Conservation (phyloP, 2,888 invertebrate species). For the Drosophila nigritarsus region DNA sequence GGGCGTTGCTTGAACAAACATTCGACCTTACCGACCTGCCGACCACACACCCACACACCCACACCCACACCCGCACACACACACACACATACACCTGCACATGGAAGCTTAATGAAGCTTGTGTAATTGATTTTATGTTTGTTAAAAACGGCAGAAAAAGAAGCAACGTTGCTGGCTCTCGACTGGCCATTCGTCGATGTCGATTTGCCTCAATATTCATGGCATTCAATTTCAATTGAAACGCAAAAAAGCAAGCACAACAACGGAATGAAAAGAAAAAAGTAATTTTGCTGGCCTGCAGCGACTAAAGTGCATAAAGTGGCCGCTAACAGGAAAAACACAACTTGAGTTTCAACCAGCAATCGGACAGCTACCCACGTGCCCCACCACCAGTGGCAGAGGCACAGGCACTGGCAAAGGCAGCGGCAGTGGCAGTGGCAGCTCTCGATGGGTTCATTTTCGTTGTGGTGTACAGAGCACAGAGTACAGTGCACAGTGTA, state of each 20-base stretch:
- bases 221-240: constrained; percentile 74
- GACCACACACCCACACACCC: constrained; percentile 41
- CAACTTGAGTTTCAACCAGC: constrained; percentile 44
- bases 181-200: constrained; percentile 32
- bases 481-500: background rate
- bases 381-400: constrained; percentile 21
- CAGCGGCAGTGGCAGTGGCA: constrained; percentile 10
- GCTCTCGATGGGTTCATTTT: constrained; percentile 68
- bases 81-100: constrained; percentile 16
- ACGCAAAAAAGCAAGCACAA: constrained; percentile 50
- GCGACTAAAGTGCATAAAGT: constrained; percentile 73
- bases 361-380: constrained; percentile 27
- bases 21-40: constrained; percentile 49
- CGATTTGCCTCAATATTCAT: constrained; percentile 64
- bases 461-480: constrained; percentile 1
- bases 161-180: constrained; percentile 53
- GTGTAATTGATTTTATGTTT: constrained; percentile 77
- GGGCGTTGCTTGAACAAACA: constrained; percentile 24
- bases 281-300: constrained; percentile 69
- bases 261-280: constrained; percentile 35
- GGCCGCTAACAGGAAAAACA: constrained; percentile 50
- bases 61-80: background rate
- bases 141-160: constrained; percentile 78
- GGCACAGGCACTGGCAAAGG: background rate
- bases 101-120: constrained; percentile 73